Base-by-base conservation (phyloP, 2,888 invertebrate genomes). In the Cephalotes varians region DNA sequence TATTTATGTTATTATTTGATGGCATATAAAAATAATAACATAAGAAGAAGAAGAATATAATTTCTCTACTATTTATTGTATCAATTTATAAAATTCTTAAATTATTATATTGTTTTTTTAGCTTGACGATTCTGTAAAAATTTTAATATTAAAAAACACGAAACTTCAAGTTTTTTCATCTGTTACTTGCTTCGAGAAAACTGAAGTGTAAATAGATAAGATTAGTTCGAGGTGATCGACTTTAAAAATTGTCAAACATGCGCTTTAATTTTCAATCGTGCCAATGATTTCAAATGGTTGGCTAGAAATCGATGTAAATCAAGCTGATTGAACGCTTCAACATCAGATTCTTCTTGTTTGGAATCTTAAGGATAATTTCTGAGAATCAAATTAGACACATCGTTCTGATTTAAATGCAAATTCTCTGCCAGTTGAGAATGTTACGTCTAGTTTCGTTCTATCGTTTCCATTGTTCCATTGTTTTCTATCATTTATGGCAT, bases 221-320 rank as follows among this genome's bases (percentile, higher is more conserved):
- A 44, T 67, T 51, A 44, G 54, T 40, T 10, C 1, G 37, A 37
- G 37, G 9, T 15, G 21, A 44, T 54, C 12, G 67, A 64, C 15
- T 56, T 77, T 77, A 54, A 69, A 77, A 77, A 69, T 79, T 40
- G 18, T 15, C 28, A 21, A 62, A 73, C 54, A 65, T 64, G 58
- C 31, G 54, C 72, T 80, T 85, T 85, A 81, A 84, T 81, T 67
- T 51, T 44, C 44, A 44, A 58, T 58, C 58, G 74, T 40, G 31
- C 51, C 56, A 34, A 58, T 37, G 71, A 76, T 84, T 21, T 51
- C 34, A 76, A 73, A 81, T 54, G 72, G 71, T 69, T 56, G 44
- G 79, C 62, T 58, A n/a, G n/a, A n/a, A n/a, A n/a, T n/a, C n/a
- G n/a, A n/a, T n/a, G n/a, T 73, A 82, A 85, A 86, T 80, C 82